These are phyloP conservation scores for Dendrolimus kikuchii DNA, from an alignment of 1,140 invertebrate species.

Conservation along the genomic window DNA sequence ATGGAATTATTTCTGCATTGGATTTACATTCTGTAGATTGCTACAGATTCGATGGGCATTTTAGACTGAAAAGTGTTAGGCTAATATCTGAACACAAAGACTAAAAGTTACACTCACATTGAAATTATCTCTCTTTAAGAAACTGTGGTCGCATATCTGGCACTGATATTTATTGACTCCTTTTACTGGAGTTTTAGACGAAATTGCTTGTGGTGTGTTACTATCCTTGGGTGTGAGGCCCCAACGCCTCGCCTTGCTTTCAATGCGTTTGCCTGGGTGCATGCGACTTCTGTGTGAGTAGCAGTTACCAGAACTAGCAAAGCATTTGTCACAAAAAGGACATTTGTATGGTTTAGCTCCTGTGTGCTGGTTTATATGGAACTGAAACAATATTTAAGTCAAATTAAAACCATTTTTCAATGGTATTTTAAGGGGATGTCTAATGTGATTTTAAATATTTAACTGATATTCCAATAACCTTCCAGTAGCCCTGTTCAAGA, in stretches of 20 bases:
- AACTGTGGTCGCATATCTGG: slow-evolving; percentile 45
- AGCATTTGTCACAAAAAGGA: slow-evolving; percentile 85
- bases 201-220: slow-evolving; percentile 5
- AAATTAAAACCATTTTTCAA: not conserved
- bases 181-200: slow-evolving; percentile 22
- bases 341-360: slow-evolving; percentile 87
- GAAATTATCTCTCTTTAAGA: slow-evolving; percentile 52
- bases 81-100: too few species aligned
- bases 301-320: slow-evolving; percentile 85
- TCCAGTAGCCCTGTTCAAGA: too few species aligned
- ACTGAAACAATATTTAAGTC: slow-evolving; percentile 56
- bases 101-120: slow-evolving; percentile 33
- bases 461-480: too few species aligned
- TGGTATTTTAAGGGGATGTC: too few species aligned
- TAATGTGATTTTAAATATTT: too few species aligned
- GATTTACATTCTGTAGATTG: too few species aligned
- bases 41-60: too few species aligned
- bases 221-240: slow-evolving; percentile 3
- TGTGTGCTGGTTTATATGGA: slow-evolving; percentile 86
- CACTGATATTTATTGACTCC: slow-evolving; percentile 46
- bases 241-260: slow-evolving; percentile 9
- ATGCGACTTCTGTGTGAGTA: slow-evolving; percentile 83
- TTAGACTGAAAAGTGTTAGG: too few species aligned
- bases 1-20: too few species aligned
- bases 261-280: slow-evolving; percentile 70